Evolutionary conservation across 2,797 vertebrate species (phyloP).

Genomic region (Alfaro cultratus): DNA sequence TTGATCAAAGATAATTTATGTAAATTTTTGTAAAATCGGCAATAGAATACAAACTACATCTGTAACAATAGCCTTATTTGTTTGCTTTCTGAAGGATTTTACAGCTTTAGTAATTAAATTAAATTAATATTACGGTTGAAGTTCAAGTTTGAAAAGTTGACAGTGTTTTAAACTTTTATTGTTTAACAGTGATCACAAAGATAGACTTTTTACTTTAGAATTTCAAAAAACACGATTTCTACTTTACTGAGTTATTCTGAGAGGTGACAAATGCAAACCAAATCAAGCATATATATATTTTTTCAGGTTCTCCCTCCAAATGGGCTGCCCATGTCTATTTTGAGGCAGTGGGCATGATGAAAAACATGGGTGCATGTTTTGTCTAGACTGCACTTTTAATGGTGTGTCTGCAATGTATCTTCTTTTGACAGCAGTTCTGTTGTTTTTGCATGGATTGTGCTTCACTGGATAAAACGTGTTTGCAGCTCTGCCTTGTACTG

Average conservation of each 20-base stretch:
- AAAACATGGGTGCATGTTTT: conserved; percentile 8
- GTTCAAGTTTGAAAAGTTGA: not conserved
- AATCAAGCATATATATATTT: conserved; percentile 18
- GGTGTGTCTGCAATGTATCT: conserved; percentile 15
- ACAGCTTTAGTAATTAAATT: not conserved
- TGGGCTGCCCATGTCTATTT: conserved; percentile 28
- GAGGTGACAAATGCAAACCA: not conserved
- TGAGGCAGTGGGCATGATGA: conserved; percentile 3
- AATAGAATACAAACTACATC: conserved; percentile 12
- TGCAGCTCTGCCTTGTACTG: not conserved
- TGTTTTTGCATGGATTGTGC: conserved; percentile 14
- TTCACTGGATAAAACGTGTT: conserved; percentile 8
- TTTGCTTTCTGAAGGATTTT: not conserved
- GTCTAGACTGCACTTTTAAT: conserved; percentile 4
- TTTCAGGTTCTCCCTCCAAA: not conserved
- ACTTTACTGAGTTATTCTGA: conserved; percentile 13
- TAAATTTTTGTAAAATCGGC: conserved; percentile 17
- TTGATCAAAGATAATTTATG: conserved; percentile 24
- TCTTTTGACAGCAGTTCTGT: conserved; percentile 4
- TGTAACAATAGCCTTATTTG: not conserved
- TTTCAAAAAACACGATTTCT: conserved; percentile 24
- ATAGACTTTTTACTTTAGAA: not conserved
- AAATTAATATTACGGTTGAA: not conserved
- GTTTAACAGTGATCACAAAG: not conserved
- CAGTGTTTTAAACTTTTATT: not conserved